These are phyloP conservation scores for Nysson spinosus DNA, from an alignment of 2,888 invertebrate genomes.

Conservation along the genomic window DNA sequence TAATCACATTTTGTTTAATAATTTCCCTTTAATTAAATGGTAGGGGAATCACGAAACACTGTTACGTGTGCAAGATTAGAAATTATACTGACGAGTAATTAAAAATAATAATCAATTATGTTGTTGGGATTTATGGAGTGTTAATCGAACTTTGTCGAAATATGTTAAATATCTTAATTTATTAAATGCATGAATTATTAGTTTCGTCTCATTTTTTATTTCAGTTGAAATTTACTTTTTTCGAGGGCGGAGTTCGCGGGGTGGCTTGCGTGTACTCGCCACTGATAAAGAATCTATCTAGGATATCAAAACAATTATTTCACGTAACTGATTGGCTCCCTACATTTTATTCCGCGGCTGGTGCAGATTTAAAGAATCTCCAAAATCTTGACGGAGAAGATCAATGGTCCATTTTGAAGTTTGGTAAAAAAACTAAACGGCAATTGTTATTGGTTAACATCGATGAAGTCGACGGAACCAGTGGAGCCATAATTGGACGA, in stretches of 20 bases:
- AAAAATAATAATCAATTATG: background rate
- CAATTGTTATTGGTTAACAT: constrained; percentile 85
- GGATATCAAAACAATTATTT: constrained; percentile 83
- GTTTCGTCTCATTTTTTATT: no score
- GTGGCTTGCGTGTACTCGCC: constrained; percentile 88
- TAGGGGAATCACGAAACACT: no score
- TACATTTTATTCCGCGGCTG: constrained; percentile 79
- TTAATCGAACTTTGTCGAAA: no score
- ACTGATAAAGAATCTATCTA: constrained; percentile 77
- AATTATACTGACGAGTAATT: background rate
- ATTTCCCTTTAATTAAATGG: no score
- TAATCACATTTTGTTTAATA: background rate
- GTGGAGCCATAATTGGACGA: constrained; percentile 53
- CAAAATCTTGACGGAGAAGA: constrained; percentile 79
- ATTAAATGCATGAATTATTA: no score
- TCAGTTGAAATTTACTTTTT: constrained; percentile 87
- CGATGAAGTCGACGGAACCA: constrained; percentile 79
- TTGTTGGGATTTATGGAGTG: no score
- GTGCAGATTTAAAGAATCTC: constrained; percentile 70
- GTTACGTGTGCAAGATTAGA: no score
- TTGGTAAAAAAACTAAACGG: constrained; percentile 76
- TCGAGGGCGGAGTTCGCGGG: constrained; percentile 91
- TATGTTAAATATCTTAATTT: no score
- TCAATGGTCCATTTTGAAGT: constrained; percentile 72
- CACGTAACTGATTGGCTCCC: constrained; percentile 92